Conservation (phyloP, 2,888 invertebrate species). For the Limenitis camilla region DNA sequence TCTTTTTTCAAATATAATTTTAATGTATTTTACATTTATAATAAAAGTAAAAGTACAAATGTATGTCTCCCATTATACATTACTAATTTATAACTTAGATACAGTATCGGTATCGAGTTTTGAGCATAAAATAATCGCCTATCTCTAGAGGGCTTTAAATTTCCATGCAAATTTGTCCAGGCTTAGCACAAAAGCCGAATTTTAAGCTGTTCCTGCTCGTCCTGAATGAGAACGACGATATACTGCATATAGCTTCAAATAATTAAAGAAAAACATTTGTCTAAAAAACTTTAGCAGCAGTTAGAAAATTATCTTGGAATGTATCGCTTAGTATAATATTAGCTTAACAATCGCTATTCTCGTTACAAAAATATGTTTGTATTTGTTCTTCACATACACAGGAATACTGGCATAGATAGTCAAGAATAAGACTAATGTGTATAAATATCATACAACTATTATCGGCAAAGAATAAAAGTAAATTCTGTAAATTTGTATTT, state of each 20-base stretch:
- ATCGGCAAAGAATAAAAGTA: no score
- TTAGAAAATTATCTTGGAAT: no score
- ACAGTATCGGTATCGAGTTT: slow-evolving; percentile 11
- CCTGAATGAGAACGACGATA: not conserved
- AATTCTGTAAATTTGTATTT: no score
- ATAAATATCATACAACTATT: no score
- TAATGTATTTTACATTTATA: not conserved
- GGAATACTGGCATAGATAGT: no score
- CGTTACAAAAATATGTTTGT: no score
- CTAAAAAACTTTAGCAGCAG: no score
- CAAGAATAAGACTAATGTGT: no score
- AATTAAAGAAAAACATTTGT: no score
- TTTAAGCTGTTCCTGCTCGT: slow-evolving; percentile 3
- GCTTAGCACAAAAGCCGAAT: slow-evolving; percentile 16
- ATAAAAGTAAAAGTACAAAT: not conserved
- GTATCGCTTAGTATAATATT: no score
- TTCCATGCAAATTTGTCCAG: slow-evolving; percentile 20
- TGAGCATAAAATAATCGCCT: slow-evolving; percentile 10
- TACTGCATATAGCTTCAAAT: not conserved
- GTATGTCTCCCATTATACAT: not conserved
- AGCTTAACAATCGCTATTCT: no score
- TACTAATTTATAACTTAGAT: slow-evolving; percentile 9
- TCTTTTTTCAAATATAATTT: not conserved
- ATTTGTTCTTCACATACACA: no score
- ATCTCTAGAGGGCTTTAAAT: slow-evolving; percentile 19